Base-by-base conservation (phyloP, 2,797 vertebrate species). In the Poeciliopsis infans region DNA sequence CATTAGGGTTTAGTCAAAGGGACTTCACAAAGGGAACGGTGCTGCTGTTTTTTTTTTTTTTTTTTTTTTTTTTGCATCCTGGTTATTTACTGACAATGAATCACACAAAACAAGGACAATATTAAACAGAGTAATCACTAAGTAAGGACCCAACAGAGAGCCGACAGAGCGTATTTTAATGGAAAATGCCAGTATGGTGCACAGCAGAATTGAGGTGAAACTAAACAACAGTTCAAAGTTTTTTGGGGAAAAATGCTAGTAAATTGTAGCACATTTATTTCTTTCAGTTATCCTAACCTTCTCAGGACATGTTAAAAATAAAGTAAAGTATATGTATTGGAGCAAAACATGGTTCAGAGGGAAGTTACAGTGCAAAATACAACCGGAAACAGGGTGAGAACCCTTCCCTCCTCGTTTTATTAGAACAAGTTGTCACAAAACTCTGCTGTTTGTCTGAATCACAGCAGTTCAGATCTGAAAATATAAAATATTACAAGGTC, bases 31-130 rank as follows among this genome's bases (percentile, higher is more conserved):
- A 68, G 33, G 33, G 41, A 68, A 41, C 33, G 12, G 10, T 25
- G 64, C 36, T 68, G 36, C 66, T 69, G 55, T 33, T 25, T 31
- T 55, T 23, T 3, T 33, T 25, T 33, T 33, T 5, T 31, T 53
- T 23, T 69, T 51, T 28, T 20, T 36, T 39, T 6, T 31, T 55
- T 25, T 55, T 33, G 69, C 77, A 72, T 25, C 46, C 39, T 82
- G 49, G 72, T 77, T 80, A 69, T 88, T 91, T 91, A 91, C 72
- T 89, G 59, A 79, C 88, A 92, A 87, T n/a, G 84, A 91, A 80
- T 85, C 79, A 86, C 79, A 86, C 83, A 85, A 85, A 85, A 89
- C 73, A 83, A 77, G 72, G 78, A 87, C 57, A 79, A 77, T 79
- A 61, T 86, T 70, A 88, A 81, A 85, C 82, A 87, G 77, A 75